These are phyloP conservation scores for Lytechinus variegatus DNA, from an alignment of 35 echinoderm and acorn worm species.

Conservation along the genomic window DNA sequence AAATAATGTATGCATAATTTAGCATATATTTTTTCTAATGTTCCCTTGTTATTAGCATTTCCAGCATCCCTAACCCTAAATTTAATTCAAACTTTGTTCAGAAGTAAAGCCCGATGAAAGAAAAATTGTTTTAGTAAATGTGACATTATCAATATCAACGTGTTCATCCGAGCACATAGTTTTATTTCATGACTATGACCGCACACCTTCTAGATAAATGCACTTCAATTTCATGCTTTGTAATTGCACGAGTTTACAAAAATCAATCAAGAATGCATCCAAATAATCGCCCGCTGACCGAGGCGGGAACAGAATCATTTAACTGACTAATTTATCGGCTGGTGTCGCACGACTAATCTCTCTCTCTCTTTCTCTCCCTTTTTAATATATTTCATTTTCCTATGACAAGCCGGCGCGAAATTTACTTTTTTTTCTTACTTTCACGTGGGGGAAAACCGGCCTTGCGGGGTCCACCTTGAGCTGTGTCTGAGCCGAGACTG, in stretches of 20 bases:
- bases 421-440: background rate
- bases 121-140: too few relatives aligned
- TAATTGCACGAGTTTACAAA: background rate
- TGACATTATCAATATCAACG: background rate
- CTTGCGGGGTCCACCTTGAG: constrained; percentile 37
- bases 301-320: constrained; percentile 42
- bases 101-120: too few relatives aligned
- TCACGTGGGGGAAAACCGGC: constrained; percentile 4
- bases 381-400: background rate
- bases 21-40: too few relatives aligned
- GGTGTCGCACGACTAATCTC: constrained; percentile 8
- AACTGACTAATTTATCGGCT: constrained; percentile 42
- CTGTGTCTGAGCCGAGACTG: background rate
- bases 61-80: too few relatives aligned
- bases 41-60: too few relatives aligned
- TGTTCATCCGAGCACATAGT: background rate
- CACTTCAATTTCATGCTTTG: constrained; percentile 28
- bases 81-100: too few relatives aligned
- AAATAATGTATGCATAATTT: too few relatives aligned
- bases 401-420: constrained; percentile 46
- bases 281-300: constrained; percentile 29
- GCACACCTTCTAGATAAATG: background rate
- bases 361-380: background rate
- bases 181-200: background rate
- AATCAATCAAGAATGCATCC: constrained; percentile 24